phyloP scores from a whole-genome alignment of 2,113 vertebrate genomes.

The Oxyura jamaicensis region DNA sequence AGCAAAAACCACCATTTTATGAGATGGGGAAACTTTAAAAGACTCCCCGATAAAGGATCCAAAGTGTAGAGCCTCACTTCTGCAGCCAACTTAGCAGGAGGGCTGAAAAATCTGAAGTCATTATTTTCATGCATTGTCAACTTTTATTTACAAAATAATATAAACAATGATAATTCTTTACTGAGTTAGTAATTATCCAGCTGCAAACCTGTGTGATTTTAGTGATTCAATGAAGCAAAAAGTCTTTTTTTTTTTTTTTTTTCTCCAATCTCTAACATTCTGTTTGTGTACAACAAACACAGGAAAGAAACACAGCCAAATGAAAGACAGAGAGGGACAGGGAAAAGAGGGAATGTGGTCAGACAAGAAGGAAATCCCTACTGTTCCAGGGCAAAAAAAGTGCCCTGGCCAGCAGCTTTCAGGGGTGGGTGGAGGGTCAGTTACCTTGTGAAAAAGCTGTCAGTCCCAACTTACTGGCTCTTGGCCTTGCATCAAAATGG shows the following conservation, averaged over 20 bases:
- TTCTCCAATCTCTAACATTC: background rate
- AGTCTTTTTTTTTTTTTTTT: background rate
- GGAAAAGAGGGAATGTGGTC: background rate
- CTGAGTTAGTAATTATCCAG: background rate
- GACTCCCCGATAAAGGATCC: background rate
- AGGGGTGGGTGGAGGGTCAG: background rate
- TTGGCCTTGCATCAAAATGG: background rate
- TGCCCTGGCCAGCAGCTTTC: background rate
- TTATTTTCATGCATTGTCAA: background rate
- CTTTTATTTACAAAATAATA: background rate
- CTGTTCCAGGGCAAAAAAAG: background rate
- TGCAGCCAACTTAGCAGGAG: background rate
- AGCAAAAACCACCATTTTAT: background rate
- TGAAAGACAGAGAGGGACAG: background rate
- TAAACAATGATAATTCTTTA: background rate
- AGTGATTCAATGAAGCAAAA: background rate
- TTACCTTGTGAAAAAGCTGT: background rate
- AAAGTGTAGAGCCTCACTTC: background rate
- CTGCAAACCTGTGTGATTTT: background rate
- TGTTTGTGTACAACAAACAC: background rate
- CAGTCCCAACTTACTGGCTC: background rate
- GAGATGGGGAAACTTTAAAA: background rate
- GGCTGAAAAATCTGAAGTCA: background rate
- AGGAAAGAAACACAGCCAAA: background rate
- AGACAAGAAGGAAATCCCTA: background rate